phyloP scores from a whole-genome alignment of 2,888 invertebrate genomes.

The Syritta pipiens region DNA sequence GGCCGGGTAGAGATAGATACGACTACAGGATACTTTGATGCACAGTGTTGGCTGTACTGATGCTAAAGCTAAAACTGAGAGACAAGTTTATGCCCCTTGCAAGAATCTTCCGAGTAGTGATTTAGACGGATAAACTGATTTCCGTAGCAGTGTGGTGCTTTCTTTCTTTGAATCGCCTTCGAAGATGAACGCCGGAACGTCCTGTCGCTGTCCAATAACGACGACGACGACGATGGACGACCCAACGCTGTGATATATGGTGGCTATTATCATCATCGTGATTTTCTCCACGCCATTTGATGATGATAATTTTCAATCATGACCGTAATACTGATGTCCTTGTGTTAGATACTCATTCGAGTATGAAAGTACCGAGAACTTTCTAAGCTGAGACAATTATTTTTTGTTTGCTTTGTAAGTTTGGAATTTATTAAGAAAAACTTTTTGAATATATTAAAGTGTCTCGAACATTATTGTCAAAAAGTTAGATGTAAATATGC shows the following conservation, averaged over 20 bases:
- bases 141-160: constrained; percentile 18
- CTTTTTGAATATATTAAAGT: no score
- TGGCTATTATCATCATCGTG: constrained; percentile 29
- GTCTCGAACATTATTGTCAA: no score
- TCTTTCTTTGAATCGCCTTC: constrained; percentile 6
- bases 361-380: no score
- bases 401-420: no score
- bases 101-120: constrained; percentile 26
- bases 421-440: no score
- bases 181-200: neutral
- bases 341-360: no score
- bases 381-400: no score
- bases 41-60: no score
- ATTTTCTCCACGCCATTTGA: constrained; percentile 23
- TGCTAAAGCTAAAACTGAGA: constrained; percentile 27
- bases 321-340: constrained; percentile 12
- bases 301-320: constrained; percentile 18
- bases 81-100: constrained; percentile 27
- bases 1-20: no score
- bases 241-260: constrained; percentile 38
- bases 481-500: no score
- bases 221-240: constrained; percentile 16
- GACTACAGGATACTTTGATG: neutral
- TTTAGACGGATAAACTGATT: constrained; percentile 56
- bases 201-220: no score